phyloP scores from a whole-genome alignment of 1,140 invertebrate genomes.

The Panagrolaimus sp. region DNA sequence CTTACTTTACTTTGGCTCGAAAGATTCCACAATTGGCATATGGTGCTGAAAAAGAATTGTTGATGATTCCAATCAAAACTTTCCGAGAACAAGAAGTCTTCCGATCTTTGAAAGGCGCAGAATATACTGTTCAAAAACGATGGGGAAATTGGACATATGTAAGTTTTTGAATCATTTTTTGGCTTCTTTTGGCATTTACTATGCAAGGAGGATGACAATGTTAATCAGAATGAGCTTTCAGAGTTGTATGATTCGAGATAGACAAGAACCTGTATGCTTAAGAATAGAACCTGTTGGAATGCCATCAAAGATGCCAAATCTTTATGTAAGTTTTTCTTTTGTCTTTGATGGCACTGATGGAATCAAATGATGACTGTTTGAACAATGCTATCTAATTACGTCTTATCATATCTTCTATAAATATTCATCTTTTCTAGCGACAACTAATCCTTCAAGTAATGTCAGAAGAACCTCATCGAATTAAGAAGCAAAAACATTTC shows the following conservation, averaged over 20 bases:
- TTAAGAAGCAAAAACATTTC: slow-evolving; percentile 5
- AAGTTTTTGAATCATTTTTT: too few species aligned
- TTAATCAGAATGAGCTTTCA: too few species aligned
- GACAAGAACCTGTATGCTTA: neutral
- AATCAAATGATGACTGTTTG: too few species aligned
- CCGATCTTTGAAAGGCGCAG: neutral
- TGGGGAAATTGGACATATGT: slow-evolving; percentile 12
- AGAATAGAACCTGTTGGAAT: neutral
- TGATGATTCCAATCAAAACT: neutral
- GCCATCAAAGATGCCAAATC: slow-evolving; percentile 5
- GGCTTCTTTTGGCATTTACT: too few species aligned
- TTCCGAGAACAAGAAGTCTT: slow-evolving; percentile 1
- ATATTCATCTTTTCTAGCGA: neutral
- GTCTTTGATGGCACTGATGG: too few species aligned
- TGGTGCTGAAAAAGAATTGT: neutral
- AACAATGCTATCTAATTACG: too few species aligned
- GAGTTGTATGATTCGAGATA: neutral
- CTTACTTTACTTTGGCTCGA: neutral
- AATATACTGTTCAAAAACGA: neutral
- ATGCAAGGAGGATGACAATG: too few species aligned
- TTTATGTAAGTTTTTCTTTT: neutral
- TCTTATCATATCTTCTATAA: neutral
- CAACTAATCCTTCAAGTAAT: neutral
- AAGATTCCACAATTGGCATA: neutral
- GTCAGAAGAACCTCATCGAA: neutral